These are phyloP conservation scores for Enteromius anoplus DNA, from an alignment of 2,797 vertebrate species.

Conservation along the genomic window DNA sequence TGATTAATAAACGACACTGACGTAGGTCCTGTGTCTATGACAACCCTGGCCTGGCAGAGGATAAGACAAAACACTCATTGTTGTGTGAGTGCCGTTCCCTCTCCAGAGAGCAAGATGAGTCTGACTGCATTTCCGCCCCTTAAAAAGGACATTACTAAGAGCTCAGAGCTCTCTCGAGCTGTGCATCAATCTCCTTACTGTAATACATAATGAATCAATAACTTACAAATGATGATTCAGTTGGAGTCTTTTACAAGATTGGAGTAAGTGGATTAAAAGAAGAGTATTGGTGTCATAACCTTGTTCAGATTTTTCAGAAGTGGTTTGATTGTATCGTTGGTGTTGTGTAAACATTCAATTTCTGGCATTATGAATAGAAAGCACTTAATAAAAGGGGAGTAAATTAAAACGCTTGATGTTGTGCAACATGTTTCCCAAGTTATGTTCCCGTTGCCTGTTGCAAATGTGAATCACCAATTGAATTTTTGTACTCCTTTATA, in stretches of 20 bases:
- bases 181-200: constrained; percentile 29
- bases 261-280: constrained; percentile 32
- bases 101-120: constrained; percentile 51
- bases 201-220: constrained; percentile 36
- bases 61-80: constrained; percentile 62
- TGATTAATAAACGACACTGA: constrained; percentile 59
- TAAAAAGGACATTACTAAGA: constrained; percentile 25
- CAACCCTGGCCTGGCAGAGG: constrained; percentile 61
- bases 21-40: constrained; percentile 62
- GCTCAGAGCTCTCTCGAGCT: constrained; percentile 18
- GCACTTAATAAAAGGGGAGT: neutral
- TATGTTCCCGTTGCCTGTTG: neutral
- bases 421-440: neutral
- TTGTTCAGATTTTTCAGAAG: constrained; percentile 2
- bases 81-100: constrained; percentile 52
- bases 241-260: constrained; percentile 32
- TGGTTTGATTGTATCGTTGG: constrained; percentile 4
- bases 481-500: neutral
- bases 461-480: neutral
- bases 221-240: constrained; percentile 21
- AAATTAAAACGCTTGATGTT: neutral
- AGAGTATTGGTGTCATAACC: constrained; percentile 16
- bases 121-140: constrained; percentile 43
- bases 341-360: constrained; percentile 8
- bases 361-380: neutral